These are phyloP conservation scores for Pardalotus punctatus DNA, from an alignment of 2,113 vertebrate species.

Conservation along the genomic window DNA sequence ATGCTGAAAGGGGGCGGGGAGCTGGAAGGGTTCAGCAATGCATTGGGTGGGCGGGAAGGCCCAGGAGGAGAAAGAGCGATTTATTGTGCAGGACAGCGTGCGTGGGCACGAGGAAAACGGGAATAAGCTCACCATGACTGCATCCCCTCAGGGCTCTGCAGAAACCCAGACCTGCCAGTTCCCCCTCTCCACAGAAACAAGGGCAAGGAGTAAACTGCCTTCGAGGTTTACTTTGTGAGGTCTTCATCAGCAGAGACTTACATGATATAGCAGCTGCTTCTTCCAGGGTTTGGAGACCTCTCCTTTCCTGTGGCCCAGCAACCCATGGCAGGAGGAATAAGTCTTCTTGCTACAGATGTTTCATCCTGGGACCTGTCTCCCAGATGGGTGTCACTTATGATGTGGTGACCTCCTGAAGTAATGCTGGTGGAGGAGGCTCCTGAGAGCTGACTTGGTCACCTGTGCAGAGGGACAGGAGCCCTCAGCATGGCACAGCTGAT, in stretches of 20 bases:
- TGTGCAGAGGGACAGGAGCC: neutral
- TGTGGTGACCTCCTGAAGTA: neutral
- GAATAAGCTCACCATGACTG: neutral
- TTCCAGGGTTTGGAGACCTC: neutral
- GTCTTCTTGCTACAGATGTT: neutral
- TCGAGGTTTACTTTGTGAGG: neutral
- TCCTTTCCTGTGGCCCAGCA: neutral
- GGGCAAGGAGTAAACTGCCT: neutral
- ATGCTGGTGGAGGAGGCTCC: neutral
- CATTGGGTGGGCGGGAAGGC: rapidly evolving
- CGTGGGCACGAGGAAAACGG: neutral
- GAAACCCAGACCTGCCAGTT: neutral
- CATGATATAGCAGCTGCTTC: neutral
- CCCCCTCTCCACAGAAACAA: neutral
- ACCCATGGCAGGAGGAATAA: neutral
- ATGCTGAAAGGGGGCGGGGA: neutral
- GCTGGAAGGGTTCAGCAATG: neutral
- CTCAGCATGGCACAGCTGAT: neutral
- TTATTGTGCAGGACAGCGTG: neutral
- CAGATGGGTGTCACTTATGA: rapidly evolving
- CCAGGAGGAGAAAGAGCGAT: neutral
- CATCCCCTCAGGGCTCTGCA: neutral
- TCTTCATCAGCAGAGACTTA: neutral
- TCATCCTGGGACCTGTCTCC: neutral
- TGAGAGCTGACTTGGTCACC: neutral